Evolutionary conservation across 53 echinoderm and acorn worm species (phyloP), one percentile per base, ranked within the genome.

Genomic region (Apostichopus leukothele): DNA sequence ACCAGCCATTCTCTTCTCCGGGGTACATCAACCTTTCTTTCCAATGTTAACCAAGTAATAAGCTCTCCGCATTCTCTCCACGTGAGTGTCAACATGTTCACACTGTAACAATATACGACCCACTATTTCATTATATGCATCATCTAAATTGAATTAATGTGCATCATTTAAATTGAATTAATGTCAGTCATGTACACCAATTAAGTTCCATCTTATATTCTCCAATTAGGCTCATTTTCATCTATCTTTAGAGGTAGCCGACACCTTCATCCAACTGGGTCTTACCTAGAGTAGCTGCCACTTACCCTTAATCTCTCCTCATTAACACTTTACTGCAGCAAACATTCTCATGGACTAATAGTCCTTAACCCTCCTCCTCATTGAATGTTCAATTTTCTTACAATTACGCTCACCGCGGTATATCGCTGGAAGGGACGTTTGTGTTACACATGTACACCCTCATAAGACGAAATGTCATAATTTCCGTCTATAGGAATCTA

Each of bases 381-480:
- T n/a, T 71, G 71, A 13, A 71, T 71, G 71, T 71, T 71, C 71
- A 18, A 71, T 71, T 71, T 63, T 71, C 71, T 71, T 16, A 16
- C 71, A 71, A 71, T 71, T 71, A 71, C 71, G 6, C 18, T 71
- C 71, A 18, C 71, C 20, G 18, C 71, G 18, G 6, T 19, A 19
- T 71, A 16, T 16, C 71, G 71, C 71, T 71, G n/a, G 16, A n/a
- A 25, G 81, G 81, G 81, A 57, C 81, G 16, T 25, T 39, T 59
- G 81, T 81, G 81, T 54, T 59, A 81, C 81, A 81, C 81, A 57
- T 81, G 81, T 81, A 55, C 71, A 71, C 71, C 81, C 59, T 81
- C 1, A 21, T 81, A 81, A 81, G 22, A n/a, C 18, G 81, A 52
- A 81, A 59, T 81, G 81, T 81, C 81, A 81, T 81, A 53, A 81